Percentiles rank a stretch among this genome's conserved stretches.
These are phyloP conservation scores for Leptogaster cylindrica DNA, from an alignment of 2,888 invertebrate species.

Conservation along the genomic window DNA sequence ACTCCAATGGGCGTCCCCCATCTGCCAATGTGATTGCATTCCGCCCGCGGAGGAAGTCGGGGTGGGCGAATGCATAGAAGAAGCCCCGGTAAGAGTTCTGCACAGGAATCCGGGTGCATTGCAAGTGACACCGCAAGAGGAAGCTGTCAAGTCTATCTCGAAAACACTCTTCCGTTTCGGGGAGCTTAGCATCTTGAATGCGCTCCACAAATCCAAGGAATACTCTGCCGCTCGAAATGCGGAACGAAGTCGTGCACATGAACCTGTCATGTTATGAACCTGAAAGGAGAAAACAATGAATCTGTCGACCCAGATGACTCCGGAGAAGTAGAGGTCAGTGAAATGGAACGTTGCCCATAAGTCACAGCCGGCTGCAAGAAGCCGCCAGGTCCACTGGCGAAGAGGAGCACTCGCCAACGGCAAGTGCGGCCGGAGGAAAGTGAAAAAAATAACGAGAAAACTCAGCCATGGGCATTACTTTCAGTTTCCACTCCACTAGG, in stretches of 20 bases:
- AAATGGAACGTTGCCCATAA: slow-evolving; percentile 14
- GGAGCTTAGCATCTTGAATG: too few relatives aligned
- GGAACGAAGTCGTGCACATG: slow-evolving; percentile 25
- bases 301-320: neutral
- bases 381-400: slow-evolving; percentile 1
- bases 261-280: slow-evolving; percentile 12
- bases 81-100: slow-evolving; percentile 6
- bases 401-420: too few relatives aligned
- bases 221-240: too few relatives aligned
- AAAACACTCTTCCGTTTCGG: too few relatives aligned
- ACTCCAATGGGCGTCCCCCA: too few relatives aligned
- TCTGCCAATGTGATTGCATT: too few relatives aligned
- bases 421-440: neutral
- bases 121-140: neutral
- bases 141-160: neutral
- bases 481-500: slow-evolving; percentile 21
- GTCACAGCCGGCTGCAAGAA: neutral
- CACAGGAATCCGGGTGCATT: neutral
- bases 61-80: slow-evolving; percentile 3
- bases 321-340: slow-evolving; percentile 2
- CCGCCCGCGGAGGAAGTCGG: neutral
- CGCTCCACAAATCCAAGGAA: too few relatives aligned
- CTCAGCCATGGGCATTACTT: slow-evolving; percentile 16
- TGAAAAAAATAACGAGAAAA: neutral
- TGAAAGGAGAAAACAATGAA: slow-evolving; percentile 25